Percentiles rank a stretch among this genome's conserved stretches.
phyloP scores from a whole-genome alignment of 2,113 vertebrate genomes.

The Australoheros scitulus region DNA sequence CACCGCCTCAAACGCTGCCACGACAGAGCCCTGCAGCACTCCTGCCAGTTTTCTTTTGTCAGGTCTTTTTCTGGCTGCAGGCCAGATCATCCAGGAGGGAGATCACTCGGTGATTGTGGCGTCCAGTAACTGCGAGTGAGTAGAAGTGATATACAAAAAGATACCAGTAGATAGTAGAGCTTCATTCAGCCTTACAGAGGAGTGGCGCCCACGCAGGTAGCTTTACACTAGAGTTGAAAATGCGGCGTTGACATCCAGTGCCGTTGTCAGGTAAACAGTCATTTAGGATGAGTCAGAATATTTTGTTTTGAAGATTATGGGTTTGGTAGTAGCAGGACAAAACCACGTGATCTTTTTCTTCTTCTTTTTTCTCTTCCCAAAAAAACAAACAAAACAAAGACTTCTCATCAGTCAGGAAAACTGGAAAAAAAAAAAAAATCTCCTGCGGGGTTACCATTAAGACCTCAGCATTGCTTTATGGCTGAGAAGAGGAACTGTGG shows the following conservation, averaged over 20 bases:
- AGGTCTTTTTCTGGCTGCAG: constrained; percentile 27
- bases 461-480: constrained; percentile 30
- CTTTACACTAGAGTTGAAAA: constrained; percentile 30
- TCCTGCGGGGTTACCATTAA: constrained; percentile 8
- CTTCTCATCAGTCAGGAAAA: constrained; percentile 22
- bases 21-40: background rate
- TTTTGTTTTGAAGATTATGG: constrained; percentile 62
- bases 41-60: constrained; percentile 56
- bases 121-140: constrained; percentile 17
- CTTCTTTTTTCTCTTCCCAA: background rate
- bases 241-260: constrained; percentile 47
- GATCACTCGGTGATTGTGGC: constrained; percentile 22
- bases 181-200: constrained; percentile 35
- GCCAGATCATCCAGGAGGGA: constrained; percentile 34
- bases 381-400: constrained; percentile 10
- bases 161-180: background rate
- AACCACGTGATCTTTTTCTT: constrained; percentile 45
- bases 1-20: constrained; percentile 41
- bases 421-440: constrained; percentile 20
- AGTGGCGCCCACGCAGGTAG: constrained; percentile 21
- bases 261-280: constrained; percentile 74
- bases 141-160: constrained; percentile 22
- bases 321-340: constrained; percentile 43
- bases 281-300: constrained; percentile 73
- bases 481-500: constrained; percentile 45